phyloP scores from a whole-genome alignment of 2,113 vertebrate genomes.

The Ciconia boyciana region DNA sequence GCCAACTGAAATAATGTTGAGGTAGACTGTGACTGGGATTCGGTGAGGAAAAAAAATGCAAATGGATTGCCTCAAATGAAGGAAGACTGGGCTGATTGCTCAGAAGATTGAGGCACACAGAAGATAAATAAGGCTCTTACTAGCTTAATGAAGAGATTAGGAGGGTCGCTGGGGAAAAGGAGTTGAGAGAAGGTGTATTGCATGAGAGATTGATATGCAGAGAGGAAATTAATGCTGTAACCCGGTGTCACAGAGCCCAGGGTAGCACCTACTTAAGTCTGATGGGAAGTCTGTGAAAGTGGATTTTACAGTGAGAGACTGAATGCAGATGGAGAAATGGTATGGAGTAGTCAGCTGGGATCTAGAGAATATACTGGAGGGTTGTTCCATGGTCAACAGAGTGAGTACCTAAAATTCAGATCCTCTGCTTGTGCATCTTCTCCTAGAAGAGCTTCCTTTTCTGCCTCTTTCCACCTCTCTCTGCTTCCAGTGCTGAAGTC shows the following conservation, averaged over 20 bases:
- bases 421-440: not conserved
- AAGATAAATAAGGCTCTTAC: not conserved
- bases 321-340: not conserved
- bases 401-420: not conserved
- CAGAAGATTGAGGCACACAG: not conserved
- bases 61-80: not conserved
- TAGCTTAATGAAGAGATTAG: not conserved
- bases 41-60: not conserved
- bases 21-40: not conserved
- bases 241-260: not conserved
- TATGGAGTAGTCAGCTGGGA: not conserved
- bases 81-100: not conserved
- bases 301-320: not conserved
- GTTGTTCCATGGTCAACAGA: not conserved
- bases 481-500: not conserved
- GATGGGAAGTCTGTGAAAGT: not conserved
- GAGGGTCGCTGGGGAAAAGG: not conserved
- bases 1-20: not conserved
- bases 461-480: not conserved
- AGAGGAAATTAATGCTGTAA: not conserved
- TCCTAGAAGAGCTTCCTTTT: not conserved
- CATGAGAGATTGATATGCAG: not conserved
- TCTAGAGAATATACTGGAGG: not conserved
- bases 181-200: not conserved
- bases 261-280: not conserved